Evolutionary conservation across 2,113 vertebrate genomes (phyloP), one percentile per base, ranked within the genome.

Genomic region (Corvus hawaiiensis): DNA sequence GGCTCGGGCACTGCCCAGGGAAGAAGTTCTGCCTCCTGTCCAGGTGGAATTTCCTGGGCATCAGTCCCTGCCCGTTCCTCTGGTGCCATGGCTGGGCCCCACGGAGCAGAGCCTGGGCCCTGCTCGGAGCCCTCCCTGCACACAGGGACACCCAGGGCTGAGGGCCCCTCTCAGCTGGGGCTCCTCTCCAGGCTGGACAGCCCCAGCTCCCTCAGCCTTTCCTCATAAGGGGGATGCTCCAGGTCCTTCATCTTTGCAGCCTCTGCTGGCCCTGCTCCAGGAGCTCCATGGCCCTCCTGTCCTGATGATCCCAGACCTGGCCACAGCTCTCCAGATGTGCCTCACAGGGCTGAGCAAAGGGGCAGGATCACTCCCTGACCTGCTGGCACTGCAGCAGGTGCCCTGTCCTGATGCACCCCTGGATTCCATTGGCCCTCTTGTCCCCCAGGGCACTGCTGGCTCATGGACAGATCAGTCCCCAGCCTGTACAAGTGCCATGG

Each of bases 1-100:
- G 1, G 14, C 22, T 4, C 0, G 0, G 37, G 0, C 67, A 13
- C 39, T 73, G 58, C 22, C 5, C 48, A 84, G 39, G 56, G 9
- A 11, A 32, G 33, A 84, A 73, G 48, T 44, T 37, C 16, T 63
- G 39, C 48, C 81, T 27, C 68, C 0, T 27, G 48, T 37, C 7
- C 68, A 84, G 21, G 21, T 16, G 68, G 68, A 46, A 17, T 27
- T 6, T 35, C 39, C 58, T 54, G 81, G 81, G 9, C 41, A 16
- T 73, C 58, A 84, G 68, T 11, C 0, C 68, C 68, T 84, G 68
- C 58, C 81, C 5, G 4, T 83, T 4, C 3, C 67, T 71, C 55
- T 43, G 35, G 46, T 35, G 79, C 66, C 79, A 61, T 16, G 15
- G 79, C 80, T 83, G 55, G 54, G 49, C 39, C 59, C 54, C 55